Evolutionary conservation across 2,113 vertebrate species (phyloP), one percentile per base, ranked within the genome.

Genomic region (Callaeas wilsoni): DNA sequence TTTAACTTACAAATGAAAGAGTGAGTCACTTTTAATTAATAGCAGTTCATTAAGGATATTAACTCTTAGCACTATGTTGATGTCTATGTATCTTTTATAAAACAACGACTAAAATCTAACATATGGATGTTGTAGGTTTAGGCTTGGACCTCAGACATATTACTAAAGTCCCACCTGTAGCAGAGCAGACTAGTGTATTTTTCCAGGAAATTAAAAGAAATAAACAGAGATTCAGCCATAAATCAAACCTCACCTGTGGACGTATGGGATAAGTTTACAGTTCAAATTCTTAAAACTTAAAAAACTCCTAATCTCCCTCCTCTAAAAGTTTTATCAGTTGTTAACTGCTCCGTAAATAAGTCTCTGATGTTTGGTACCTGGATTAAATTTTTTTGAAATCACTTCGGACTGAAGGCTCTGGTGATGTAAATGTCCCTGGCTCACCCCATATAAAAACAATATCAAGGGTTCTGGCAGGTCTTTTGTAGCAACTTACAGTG

Each of bases 401-500:
- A 26, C 8, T 63, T 78, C 42, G 15, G 25, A 67, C 10, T 52
- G 68, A 75, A 91, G 22, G 53, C 1, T 1, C 7, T 5, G 50
- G 22, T 88, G 33, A 84, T 29, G 57, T 8, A 25, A 62, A 23
- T 10, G 53, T 41, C 42, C 85, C 84, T 9, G 20, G 16, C 64
- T 95, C 59, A 65, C 67, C 74, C 20, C 22, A 30, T 63, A 73
- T 53, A 22, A 76, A 95, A 94, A 84, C 32, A 68, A 22, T 26
- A 25, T 27, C 49, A 39, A 77, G 52, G 39, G 41, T 62, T 90
- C 84, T 78, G 53, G 37, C 42, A 87, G 62, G 83, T 88, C 55
- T 95, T 88, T 89, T 90, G 68, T 85, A 77, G 37, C 67, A 73
- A 75, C 67, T 97, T 84, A 65, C 42, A 88, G 71, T 47, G 68